These are phyloP conservation scores for Meriones unguiculatus DNA, from an alignment of 2,113 vertebrate species.

Conservation along the genomic window DNA sequence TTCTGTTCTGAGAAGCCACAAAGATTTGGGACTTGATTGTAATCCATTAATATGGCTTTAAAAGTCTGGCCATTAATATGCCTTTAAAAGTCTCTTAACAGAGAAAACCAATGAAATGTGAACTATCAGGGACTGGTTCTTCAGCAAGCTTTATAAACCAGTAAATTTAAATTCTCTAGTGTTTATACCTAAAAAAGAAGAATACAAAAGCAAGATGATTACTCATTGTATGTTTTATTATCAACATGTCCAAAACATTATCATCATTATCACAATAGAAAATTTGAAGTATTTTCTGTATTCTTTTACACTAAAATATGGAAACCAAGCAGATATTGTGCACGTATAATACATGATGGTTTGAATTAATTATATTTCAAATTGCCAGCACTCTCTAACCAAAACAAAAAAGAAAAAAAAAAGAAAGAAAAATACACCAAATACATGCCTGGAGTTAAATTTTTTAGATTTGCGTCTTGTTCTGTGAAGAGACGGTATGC, in stretches of 20 bases:
- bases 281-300: background rate
- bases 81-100: background rate
- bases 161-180: conserved; percentile 17
- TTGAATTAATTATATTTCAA: conserved; percentile 44
- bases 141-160: background rate
- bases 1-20: background rate
- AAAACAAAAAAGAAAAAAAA: background rate
- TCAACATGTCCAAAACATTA: conserved; percentile 5
- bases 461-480: background rate
- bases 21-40: conserved; percentile 26
- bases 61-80: background rate
- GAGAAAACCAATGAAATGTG: background rate
- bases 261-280: background rate
- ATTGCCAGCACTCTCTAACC: background rate
- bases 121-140: background rate
- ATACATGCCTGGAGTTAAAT: background rate
- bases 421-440: background rate
- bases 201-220: background rate
- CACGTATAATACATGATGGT: background rate
- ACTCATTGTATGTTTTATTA: background rate
- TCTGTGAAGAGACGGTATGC: background rate
- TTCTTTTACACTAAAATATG: conserved; percentile 8
- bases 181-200: background rate
- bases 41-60: background rate
- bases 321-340: background rate